Percentiles rank a stretch among this genome's conserved stretches.
Conservation (phyloP, 2,888 invertebrate species). For the Galerucella calmariensis region DNA sequence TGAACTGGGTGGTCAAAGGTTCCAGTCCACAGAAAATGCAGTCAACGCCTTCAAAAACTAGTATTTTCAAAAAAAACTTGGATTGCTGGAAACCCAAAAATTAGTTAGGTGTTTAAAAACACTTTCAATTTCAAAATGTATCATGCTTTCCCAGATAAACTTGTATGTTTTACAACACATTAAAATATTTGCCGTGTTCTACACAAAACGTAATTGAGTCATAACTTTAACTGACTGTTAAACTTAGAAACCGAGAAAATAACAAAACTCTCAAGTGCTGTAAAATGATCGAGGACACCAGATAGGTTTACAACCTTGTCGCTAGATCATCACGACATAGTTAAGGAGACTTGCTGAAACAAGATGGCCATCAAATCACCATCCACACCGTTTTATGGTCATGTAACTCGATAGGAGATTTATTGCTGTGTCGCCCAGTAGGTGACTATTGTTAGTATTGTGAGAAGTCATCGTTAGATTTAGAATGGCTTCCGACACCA, state of each 20-base stretch:
- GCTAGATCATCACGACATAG: constrained; percentile 49
- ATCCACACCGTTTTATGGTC: constrained; percentile 48
- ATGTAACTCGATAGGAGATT: constrained; percentile 37
- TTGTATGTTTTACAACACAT: background rate
- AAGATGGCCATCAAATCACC: constrained; percentile 56
- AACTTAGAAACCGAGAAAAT: constrained; percentile 13
- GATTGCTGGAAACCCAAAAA: too few relatives aligned
- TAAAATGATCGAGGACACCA: constrained; percentile 42
- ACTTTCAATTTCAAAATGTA: too few relatives aligned
- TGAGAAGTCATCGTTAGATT: constrained; percentile 24
- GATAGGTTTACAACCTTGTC: constrained; percentile 53
- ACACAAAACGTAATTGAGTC: constrained; percentile 17
- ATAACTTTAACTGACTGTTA: constrained; percentile 8
- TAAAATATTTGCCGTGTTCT: background rate
- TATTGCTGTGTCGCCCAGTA: constrained; percentile 31
- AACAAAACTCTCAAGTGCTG: constrained; percentile 30
- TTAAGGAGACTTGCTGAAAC: constrained; percentile 44
- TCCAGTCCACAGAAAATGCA: too few relatives aligned
- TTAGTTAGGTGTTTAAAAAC: too few relatives aligned
- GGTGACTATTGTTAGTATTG: constrained; percentile 30
- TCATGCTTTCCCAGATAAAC: too few relatives aligned
- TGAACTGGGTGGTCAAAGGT: too few relatives aligned
- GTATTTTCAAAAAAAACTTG: too few relatives aligned
- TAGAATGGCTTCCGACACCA: constrained; percentile 25
- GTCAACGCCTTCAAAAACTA: too few relatives aligned